A percentile compares a stretch with the other conserved stretches of the same genome.
These are phyloP conservation scores for Anastrepha obliqua DNA, from an alignment of 1,140 invertebrate species.

Conservation along the genomic window DNA sequence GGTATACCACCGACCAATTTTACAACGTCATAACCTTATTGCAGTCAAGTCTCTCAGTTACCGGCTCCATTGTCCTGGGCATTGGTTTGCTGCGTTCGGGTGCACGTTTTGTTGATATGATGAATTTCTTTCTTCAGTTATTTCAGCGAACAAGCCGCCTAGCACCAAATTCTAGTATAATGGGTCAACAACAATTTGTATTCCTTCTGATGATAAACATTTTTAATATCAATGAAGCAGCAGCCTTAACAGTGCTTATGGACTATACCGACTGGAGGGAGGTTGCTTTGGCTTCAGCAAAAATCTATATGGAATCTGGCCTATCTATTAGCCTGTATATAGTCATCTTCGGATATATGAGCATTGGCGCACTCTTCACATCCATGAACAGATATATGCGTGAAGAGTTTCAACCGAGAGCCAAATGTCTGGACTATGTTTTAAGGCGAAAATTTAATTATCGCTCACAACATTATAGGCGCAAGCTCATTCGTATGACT, in stretches of 20 bases:
- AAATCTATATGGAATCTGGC: background rate
- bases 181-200: background rate
- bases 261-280: background rate
- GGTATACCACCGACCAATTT: background rate
- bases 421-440: background rate
- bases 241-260: background rate
- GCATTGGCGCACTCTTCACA: slow-evolving; percentile 4
- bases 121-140: background rate
- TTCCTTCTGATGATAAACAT: background rate
- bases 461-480: background rate
- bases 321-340: background rate
- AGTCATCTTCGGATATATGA: background rate
- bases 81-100: background rate
- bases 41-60: background rate
- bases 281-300: background rate
- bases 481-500: background rate
- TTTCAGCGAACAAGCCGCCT: background rate
- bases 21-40: background rate
- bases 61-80: background rate
- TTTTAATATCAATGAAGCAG: background rate
- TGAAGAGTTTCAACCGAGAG: background rate
- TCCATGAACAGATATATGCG: slow-evolving; percentile 24
- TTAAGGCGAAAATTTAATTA: background rate
- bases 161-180: background rate
- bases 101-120: background rate